Evolutionary conservation across 2,113 vertebrate species (phyloP).

Genomic region (Phalacrocorax brasilianus): DNA sequence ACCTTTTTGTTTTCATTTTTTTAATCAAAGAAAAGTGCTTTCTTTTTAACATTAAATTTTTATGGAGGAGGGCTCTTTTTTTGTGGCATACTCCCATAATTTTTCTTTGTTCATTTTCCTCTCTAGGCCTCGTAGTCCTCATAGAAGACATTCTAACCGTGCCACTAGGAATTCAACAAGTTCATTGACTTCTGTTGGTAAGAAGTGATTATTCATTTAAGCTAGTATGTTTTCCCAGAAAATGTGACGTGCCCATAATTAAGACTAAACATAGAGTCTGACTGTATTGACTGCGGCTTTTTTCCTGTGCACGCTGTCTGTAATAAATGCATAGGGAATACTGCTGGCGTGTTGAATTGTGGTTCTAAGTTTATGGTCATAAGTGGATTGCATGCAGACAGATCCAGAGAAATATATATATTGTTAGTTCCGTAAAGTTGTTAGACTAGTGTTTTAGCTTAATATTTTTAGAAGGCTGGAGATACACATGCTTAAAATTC

Average conservation of each 20-base stretch:
- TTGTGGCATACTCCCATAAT: background rate
- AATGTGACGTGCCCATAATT: background rate
- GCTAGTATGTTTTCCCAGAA: background rate
- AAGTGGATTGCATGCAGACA: background rate
- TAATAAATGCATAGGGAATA: background rate
- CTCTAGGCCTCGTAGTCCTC: slow-evolving; percentile 86
- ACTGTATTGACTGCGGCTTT: background rate
- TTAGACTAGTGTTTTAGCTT: background rate
- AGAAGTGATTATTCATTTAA: slow-evolving; percentile 16
- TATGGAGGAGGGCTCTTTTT: background rate
- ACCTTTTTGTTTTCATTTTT: background rate
- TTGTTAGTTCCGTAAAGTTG: background rate
- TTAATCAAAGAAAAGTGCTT: background rate
- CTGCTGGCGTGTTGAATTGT: background rate
- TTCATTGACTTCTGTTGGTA: slow-evolving; percentile 91
- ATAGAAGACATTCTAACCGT: slow-evolving; percentile 77
- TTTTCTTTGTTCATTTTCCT: background rate
- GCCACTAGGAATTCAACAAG: slow-evolving; percentile 75
- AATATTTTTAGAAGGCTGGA: background rate
- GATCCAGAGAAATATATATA: background rate
- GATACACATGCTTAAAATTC: background rate
- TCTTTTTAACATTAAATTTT: background rate
- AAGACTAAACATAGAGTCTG: background rate
- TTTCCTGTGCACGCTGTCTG: background rate
- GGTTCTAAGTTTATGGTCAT: background rate